Conservation (phyloP, 2,113 vertebrate species). For the Tyto alba region DNA sequence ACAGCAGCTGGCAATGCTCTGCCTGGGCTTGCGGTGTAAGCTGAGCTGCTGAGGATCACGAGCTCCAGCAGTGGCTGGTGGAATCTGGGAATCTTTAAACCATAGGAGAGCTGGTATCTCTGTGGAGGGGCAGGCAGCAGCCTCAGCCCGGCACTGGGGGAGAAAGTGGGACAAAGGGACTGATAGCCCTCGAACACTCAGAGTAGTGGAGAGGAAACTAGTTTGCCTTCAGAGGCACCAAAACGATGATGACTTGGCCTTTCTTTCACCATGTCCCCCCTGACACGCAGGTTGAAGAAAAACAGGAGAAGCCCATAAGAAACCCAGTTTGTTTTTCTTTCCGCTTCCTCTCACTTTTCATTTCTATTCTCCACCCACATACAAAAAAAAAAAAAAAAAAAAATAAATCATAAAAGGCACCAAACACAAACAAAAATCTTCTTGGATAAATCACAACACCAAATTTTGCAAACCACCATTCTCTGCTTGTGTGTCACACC, state of each 20-base stretch:
- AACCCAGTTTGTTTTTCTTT: neutral
- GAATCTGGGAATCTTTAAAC: neutral
- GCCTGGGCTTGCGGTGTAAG: neutral
- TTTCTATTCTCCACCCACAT: neutral
- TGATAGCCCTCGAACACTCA: neutral
- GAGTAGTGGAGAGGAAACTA: neutral
- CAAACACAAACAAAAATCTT: neutral
- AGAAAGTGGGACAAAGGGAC: neutral
- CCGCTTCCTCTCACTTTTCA: neutral
- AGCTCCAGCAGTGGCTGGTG: neutral
- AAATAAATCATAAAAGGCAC: neutral
- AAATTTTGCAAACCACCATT: neutral
- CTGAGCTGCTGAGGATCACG: neutral
- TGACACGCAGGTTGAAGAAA: neutral
- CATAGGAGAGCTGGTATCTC: rapidly evolving
- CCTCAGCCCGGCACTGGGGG: neutral
- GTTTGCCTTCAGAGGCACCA: neutral
- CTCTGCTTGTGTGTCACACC: neutral
- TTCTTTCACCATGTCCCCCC: neutral
- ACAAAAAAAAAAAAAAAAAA: neutral
- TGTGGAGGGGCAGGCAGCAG: neutral
- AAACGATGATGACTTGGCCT: rapidly evolving
- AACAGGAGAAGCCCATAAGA: neutral
- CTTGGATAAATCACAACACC: neutral
- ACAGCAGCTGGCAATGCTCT: rapidly evolving